Percentiles rank a stretch among this genome's conserved stretches.
phyloP scores from a whole-genome alignment of 2,113 vertebrate species.

The Amphiprion percula region DNA sequence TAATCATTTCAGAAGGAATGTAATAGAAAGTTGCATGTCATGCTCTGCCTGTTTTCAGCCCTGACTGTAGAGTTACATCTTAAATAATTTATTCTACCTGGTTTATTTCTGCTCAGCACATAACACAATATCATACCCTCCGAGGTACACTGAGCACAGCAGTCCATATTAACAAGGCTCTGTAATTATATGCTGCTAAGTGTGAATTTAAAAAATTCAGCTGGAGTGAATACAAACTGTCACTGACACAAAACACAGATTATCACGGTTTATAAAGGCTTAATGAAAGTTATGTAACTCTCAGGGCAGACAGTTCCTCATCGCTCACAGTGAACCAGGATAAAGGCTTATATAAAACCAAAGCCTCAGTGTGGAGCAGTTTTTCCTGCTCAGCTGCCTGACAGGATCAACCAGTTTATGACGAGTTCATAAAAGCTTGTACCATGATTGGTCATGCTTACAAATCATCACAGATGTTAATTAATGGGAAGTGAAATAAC shows the following conservation, averaged over 20 bases:
- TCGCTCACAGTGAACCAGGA: conserved; percentile 34
- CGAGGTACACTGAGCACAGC: background rate
- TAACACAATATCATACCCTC: background rate
- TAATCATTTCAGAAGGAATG: background rate
- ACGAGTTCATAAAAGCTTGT: conserved; percentile 33
- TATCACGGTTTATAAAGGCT: conserved; percentile 37
- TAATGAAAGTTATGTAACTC: conserved; percentile 52
- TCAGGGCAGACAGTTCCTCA: background rate
- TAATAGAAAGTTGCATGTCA: background rate
- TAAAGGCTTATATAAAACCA: conserved; percentile 50
- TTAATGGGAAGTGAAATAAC: no score
- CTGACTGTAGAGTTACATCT: background rate
- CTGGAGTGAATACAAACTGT: background rate
- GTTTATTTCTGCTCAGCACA: conserved; percentile 10
- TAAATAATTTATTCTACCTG: conserved; percentile 38
- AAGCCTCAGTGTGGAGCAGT: background rate
- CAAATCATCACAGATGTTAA: background rate
- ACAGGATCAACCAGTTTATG: background rate
- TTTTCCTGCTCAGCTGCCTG: background rate
- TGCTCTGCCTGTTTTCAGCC: background rate
- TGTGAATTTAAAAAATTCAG: background rate
- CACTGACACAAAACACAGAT: conserved; percentile 22
- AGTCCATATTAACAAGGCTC: background rate
- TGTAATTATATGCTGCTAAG: background rate
- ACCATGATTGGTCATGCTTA: background rate